Base-by-base conservation (phyloP, 92 coral and sea anemone genomes). In the Palythoa caribaeorum region DNA sequence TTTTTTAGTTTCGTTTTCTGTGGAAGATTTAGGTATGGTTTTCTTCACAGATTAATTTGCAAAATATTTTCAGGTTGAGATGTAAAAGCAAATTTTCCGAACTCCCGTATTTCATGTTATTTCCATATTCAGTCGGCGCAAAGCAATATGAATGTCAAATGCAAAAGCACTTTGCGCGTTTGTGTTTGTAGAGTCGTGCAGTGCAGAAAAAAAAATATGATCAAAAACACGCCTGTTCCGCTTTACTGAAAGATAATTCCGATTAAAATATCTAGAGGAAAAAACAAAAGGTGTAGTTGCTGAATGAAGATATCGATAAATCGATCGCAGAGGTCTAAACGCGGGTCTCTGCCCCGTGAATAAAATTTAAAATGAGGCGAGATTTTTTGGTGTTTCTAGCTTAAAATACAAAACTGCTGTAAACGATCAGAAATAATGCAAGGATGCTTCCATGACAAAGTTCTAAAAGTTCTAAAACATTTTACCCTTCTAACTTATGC, bases 121-220 rank as follows among this genome's bases (percentile, higher is more conserved):
- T 17, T 11, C 48, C 47, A 52, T 38, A 81, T 65, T 28, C 28
- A 28, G 28, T 28, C 28, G 40, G 48, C 37, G 3, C 17, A 48
- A 44, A n/a, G 9, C 20, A 7, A 44, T 81, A 14, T 69, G 2
- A 12, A 5, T 47, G 47, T 11, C 71, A 47, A 71, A 28, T 28
- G 28, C 28, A 28, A 6, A 48, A 51, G 76, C 60, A 63, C 47
- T 81, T 68, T 62, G 16, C 71, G 66, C 59, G 73, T 52, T 36
- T 81, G 44, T 59, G 38, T 66, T 62, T 39, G 59, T 70, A 60
- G 55, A 80, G 76, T 81, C 86, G 15, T 68, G 86, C 62, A 50
- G 86, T 20, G 86, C n/a, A 8, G 13, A 28, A 63, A 36, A 63
- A 36, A 44, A 81, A 17, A 16, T 81, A 19, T 20, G 20, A 81